Evolutionary conservation across 1,140 invertebrate species (phyloP).

Genomic region (Oryctes rhinoceros): DNA sequence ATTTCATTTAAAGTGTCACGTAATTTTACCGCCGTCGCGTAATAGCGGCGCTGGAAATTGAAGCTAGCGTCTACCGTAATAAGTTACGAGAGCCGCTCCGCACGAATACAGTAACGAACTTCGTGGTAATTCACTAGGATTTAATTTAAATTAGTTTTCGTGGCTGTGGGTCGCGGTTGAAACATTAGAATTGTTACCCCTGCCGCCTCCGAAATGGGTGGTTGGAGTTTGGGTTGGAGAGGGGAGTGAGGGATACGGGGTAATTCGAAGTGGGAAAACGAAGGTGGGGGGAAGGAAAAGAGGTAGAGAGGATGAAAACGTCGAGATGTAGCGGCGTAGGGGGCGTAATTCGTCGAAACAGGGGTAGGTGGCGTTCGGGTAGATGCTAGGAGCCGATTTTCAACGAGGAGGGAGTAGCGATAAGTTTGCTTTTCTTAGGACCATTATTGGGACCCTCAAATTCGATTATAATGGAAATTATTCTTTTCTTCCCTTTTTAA

Average conservation of each 20-base stretch:
- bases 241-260: background rate
- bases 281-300: background rate
- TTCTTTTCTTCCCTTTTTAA: too few species aligned
- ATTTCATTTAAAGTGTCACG: conserved; percentile 58
- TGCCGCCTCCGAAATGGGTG: background rate
- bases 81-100: conserved; percentile 35
- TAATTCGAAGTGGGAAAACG: background rate
- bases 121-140: conserved; percentile 59
- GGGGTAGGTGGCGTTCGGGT: too few species aligned
- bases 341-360: too few species aligned
- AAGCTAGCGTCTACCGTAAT: conserved; percentile 21
- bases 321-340: too few species aligned
- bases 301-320: background rate
- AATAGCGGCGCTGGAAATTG: conserved; percentile 45
- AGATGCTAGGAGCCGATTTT: too few species aligned
- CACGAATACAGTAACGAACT: background rate
- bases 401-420: too few species aligned
- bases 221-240: background rate
- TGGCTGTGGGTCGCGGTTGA: conserved; percentile 52
- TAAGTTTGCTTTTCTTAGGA: too few species aligned
- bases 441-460: too few species aligned
- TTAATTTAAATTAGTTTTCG: conserved; percentile 61
- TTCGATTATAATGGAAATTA: too few species aligned
- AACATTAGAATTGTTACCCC: conserved; percentile 53
- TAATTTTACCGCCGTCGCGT: conserved; percentile 42